Evolutionary conservation across 2,113 vertebrate genomes (phyloP), one percentile per base, ranked within the genome.

Genomic region (Corythoichthys haematopterus): DNA sequence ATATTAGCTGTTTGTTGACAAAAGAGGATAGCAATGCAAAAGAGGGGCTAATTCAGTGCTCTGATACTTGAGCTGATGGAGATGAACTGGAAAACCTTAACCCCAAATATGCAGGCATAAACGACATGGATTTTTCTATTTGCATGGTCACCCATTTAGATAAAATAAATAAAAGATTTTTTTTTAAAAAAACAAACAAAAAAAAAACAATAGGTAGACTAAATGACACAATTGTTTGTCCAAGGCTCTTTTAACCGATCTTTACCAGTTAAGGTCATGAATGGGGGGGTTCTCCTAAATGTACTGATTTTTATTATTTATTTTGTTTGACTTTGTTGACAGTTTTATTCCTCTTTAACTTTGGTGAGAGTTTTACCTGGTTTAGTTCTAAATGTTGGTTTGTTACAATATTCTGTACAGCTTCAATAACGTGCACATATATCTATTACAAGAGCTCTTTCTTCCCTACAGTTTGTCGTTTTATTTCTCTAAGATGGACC

Each of bases 341-440:
- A 81, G 74, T 69, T 81, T 70, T 69, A 70, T 84, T 70, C 76
- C 84, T 79, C 72, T 77, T 70, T 66, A 81, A 50, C 71, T 47
- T 68, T 47, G 74, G 47, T 76, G 63, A 46, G 61, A 59, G 40
- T 70, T 69, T 72, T 72, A 77, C 43, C 56, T 65, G 70, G 63
- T 68, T 79, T 84, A 78, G 76, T 84, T 88, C 85, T 85, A 69
- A 78, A 70, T 80, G 75, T 86, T 75, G 50, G 66, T 83, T 81
- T 84, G 87, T 87, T 76, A 77, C 78, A 76, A 84, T 88, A 84
- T 80, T 82, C 79, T 92, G 90, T 92, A 92, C 88, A 91, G 89
- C 85, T 90, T 85, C 77, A 83, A 87, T 89, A 85, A 83, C 55
- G 80, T 86, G 66, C 79, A 76, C 81, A 83, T 79, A 86, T 66